phyloP scores from a whole-genome alignment of 2,888 invertebrate species.

The Drosophila nigricruria region DNA sequence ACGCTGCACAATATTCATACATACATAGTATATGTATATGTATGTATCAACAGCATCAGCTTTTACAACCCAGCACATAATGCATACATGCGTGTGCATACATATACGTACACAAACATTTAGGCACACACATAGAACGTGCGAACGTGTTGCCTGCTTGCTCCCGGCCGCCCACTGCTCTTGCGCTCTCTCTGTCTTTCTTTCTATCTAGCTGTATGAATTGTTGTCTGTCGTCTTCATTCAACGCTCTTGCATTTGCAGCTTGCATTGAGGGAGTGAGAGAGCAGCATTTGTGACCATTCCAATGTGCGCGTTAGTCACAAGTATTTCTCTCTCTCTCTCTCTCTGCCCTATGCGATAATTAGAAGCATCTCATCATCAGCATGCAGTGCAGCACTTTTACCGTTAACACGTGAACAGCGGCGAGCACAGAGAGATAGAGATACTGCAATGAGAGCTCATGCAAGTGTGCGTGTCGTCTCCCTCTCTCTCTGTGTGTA shows the following conservation, averaged over 20 bases:
- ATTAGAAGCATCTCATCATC: conserved; percentile 38
- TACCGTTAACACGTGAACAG: conserved; percentile 74
- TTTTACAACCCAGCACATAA: conserved; percentile 38
- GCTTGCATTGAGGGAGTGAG: background rate
- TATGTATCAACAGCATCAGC: conserved; percentile 22
- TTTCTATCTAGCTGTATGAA: background rate
- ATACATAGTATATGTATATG: background rate
- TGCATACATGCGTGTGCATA: conserved; percentile 17
- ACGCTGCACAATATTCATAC: conserved; percentile 18
- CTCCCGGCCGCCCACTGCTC: conserved; percentile 4
- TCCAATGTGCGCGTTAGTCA: conserved; percentile 27
- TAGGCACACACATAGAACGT: conserved; percentile 14
- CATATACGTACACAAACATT: background rate
- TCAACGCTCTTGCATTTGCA: conserved; percentile 28
- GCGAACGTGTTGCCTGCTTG: background rate
- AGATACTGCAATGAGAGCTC: conserved; percentile 33
- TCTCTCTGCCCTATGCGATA: conserved; percentile 26
- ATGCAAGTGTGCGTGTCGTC: conserved; percentile 11
- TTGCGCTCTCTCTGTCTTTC: background rate
- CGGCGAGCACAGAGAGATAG: conserved; percentile 39
- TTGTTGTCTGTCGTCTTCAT: conserved; percentile 31
- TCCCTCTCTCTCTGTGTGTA: conserved; percentile 10
- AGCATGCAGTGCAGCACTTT: conserved; percentile 39
- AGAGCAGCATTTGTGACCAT: conserved; percentile 6
- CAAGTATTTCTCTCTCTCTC: conserved; percentile 17